Conservation (phyloP, 2,113 vertebrate genomes). For the Megaleporinus macrocephalus region DNA sequence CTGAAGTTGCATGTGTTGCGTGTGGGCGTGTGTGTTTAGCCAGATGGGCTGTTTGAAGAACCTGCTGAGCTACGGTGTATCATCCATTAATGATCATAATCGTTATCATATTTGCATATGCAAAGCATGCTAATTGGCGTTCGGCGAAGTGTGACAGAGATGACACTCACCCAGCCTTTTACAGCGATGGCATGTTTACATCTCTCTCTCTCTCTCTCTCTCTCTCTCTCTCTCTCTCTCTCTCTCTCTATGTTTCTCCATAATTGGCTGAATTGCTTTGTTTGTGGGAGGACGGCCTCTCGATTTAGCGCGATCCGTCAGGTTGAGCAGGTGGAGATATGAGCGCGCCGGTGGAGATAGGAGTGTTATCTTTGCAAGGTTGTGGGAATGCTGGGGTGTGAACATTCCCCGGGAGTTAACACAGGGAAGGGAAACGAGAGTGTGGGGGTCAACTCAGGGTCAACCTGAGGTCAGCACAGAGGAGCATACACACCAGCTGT, state of each 20-base stretch:
- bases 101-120: slow-evolving; percentile 47
- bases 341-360: slow-evolving; percentile 41
- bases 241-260: slow-evolving; percentile 16
- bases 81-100: slow-evolving; percentile 49
- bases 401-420: slow-evolving; percentile 42
- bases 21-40: slow-evolving; percentile 19
- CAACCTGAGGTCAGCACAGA: slow-evolving; percentile 25
- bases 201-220: slow-evolving; percentile 12
- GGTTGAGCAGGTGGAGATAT: slow-evolving; percentile 24
- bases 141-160: slow-evolving; percentile 17
- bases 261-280: slow-evolving; percentile 19
- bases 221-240: not conserved
- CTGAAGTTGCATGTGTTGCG: slow-evolving; percentile 16
- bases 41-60: slow-evolving; percentile 48
- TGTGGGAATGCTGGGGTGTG: slow-evolving; percentile 39
- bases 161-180: slow-evolving; percentile 18
- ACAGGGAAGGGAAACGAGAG: slow-evolving; percentile 37
- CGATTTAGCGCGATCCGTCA: slow-evolving; percentile 1
- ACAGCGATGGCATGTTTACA: slow-evolving; percentile 35
- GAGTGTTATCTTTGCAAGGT: slow-evolving; percentile 43
- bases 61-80: slow-evolving; percentile 37
- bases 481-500: slow-evolving; percentile 43
- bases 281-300: slow-evolving; percentile 12
- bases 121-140: slow-evolving; percentile 28
- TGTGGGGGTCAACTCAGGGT: slow-evolving; percentile 43